A percentile compares a stretch with the other conserved stretches of the same genome.
These are phyloP conservation scores for Diarsia rubi DNA, from an alignment of 2,888 invertebrate genomes.

Conservation along the genomic window DNA sequence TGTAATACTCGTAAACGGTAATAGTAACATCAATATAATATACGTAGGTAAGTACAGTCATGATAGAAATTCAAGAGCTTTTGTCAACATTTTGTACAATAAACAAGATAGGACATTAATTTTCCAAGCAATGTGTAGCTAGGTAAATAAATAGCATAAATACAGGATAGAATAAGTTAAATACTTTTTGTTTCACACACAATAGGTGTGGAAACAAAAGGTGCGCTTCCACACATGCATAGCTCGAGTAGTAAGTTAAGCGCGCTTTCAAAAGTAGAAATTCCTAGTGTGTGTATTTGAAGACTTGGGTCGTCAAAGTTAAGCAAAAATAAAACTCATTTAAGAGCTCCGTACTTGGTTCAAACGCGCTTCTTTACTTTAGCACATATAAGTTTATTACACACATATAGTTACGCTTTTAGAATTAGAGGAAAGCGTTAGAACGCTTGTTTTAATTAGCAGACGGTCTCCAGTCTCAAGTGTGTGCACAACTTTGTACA, in stretches of 20 bases:
- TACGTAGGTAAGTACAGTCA: neutral
- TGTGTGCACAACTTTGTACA: constrained; percentile 59
- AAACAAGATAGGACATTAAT: constrained; percentile 33
- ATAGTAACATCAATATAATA: constrained; percentile 4
- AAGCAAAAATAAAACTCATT: constrained; percentile 61
- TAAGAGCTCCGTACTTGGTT: constrained; percentile 38
- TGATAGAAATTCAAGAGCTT: constrained; percentile 5
- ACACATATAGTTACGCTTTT: constrained; percentile 48
- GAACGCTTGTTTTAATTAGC: constrained; percentile 68
- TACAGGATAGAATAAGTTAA: constrained; percentile 26
- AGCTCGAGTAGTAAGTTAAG: constrained; percentile 21
- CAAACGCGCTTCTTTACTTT: constrained; percentile 59
- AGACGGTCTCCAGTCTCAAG: constrained; percentile 53
- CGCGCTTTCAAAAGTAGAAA: constrained; percentile 35
- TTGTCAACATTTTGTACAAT: constrained; percentile 12
- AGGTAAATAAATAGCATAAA: constrained; percentile 18
- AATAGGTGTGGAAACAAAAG: constrained; percentile 47
- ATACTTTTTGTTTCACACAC: constrained; percentile 34
- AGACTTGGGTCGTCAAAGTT: constrained; percentile 53
- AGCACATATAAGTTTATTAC: constrained; percentile 61
- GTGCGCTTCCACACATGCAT: constrained; percentile 22
- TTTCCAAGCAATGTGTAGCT: neutral
- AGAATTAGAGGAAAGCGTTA: constrained; percentile 65
- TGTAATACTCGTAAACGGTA: constrained; percentile 26
- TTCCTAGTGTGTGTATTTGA: constrained; percentile 37